phyloP scores from a whole-genome alignment of 2,113 vertebrate species.

The Actenoides lindsayi region DNA sequence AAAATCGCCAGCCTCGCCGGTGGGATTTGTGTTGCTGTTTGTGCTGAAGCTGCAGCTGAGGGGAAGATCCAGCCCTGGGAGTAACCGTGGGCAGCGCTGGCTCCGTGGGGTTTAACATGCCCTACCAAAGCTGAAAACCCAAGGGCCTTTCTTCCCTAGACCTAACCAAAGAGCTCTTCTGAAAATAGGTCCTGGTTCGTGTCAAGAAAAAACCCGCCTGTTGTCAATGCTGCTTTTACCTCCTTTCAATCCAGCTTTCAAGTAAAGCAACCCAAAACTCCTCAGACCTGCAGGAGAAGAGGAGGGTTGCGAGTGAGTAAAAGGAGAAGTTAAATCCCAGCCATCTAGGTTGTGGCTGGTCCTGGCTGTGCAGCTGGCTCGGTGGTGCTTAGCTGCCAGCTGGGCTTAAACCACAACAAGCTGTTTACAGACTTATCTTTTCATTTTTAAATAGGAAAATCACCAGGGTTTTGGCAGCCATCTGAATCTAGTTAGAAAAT shows the following conservation, averaged over 20 bases:
- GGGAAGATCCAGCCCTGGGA: no score
- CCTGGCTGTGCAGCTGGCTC: neutral
- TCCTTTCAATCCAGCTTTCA: neutral
- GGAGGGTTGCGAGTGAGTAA: no score
- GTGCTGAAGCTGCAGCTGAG: no score
- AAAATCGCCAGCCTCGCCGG: neutral
- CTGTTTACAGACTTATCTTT: neutral
- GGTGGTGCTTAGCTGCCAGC: neutral
- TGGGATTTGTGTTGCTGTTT: neutral
- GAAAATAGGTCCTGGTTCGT: neutral
- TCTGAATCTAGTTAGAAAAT: neutral
- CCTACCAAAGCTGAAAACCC: neutral
- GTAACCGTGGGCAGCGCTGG: neutral
- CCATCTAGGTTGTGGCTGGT: neutral
- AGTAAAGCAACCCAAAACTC: no score
- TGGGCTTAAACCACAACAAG: neutral
- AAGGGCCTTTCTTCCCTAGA: neutral
- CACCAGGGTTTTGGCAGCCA: neutral
- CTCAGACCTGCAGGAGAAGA: no score
- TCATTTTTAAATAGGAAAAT: neutral
- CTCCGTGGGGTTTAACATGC: rapidly evolving
- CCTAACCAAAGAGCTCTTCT: neutral
- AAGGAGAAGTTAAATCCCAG: no score
- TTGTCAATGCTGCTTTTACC: neutral
- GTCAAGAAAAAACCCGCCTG: neutral